phyloP scores from a whole-genome alignment of 1,140 invertebrate species.

The Antheraea pernyi region DNA sequence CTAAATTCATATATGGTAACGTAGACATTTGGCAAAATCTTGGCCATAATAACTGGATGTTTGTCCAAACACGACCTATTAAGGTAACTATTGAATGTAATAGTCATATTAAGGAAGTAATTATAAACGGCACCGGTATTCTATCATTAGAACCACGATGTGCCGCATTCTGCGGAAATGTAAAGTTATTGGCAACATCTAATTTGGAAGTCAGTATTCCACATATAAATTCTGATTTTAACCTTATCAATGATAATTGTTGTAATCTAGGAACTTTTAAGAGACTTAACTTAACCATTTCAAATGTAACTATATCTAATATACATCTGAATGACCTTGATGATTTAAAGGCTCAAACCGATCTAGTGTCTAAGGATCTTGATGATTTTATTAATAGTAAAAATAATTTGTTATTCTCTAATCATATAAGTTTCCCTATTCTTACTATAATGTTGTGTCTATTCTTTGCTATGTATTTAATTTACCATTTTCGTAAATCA shows the following conservation, averaged over 20 bases:
- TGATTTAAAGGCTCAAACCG: background rate
- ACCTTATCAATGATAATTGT: slow-evolving; percentile 18
- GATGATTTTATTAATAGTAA: background rate
- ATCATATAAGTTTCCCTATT: slow-evolving; percentile 9
- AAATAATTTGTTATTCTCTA: background rate
- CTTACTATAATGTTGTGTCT: background rate
- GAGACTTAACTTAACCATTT: background rate
- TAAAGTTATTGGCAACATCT: slow-evolving; percentile 14
- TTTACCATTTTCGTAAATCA: too few species aligned
- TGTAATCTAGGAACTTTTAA: slow-evolving; percentile 17
- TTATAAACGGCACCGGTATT: slow-evolving; percentile 14
- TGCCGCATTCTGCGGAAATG: slow-evolving; percentile 13
- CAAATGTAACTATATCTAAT: background rate
- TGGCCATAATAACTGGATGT: slow-evolving; percentile 24
- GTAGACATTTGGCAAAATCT: slow-evolving; percentile 25
- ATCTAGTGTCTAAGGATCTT: background rate
- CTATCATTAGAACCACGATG: slow-evolving; percentile 6
- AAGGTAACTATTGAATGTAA: slow-evolving; percentile 16
- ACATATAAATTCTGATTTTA: slow-evolving; percentile 13
- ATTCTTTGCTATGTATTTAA: too few species aligned
- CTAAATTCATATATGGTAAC: slow-evolving; percentile 19
- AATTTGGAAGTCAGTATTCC: slow-evolving; percentile 8
- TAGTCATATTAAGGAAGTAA: slow-evolving; percentile 11
- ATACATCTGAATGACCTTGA: background rate
- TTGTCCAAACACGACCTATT: slow-evolving; percentile 21